phyloP scores from a whole-genome alignment of 2,888 invertebrate genomes.

The Scaptomyza polygonia region DNA sequence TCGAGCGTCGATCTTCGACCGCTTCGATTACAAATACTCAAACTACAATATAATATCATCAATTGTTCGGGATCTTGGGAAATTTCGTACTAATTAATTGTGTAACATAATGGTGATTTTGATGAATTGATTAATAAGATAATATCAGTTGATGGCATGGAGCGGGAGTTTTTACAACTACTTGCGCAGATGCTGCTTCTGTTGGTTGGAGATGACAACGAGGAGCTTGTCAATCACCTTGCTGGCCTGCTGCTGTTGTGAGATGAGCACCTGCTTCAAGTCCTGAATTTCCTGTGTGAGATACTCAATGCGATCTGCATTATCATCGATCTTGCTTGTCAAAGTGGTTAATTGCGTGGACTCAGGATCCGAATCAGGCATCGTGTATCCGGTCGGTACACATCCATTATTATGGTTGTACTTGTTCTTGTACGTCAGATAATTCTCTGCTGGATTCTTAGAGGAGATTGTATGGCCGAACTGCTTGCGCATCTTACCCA shows the following conservation, averaged over 20 bases:
- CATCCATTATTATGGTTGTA: constrained; percentile 87
- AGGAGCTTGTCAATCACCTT: constrained; percentile 84
- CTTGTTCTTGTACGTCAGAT: constrained; percentile 87
- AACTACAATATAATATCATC: constrained; percentile 73
- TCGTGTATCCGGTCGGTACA: constrained; percentile 83
- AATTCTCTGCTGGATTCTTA: constrained; percentile 87
- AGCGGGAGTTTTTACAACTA: constrained; percentile 41
- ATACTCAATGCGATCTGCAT: constrained; percentile 88
- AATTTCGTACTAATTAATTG: constrained; percentile 31
- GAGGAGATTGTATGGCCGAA: constrained; percentile 89
- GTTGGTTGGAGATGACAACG: constrained; percentile 84
- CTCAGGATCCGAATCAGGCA: constrained; percentile 85
- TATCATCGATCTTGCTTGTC: constrained; percentile 88
- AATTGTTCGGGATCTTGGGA: constrained; percentile 57
- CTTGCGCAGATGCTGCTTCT: constrained; percentile 84
- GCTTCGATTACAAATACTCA: constrained; percentile 53
- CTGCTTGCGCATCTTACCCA: constrained; percentile 90
- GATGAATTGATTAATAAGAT: constrained; percentile 13
- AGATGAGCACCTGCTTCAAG: constrained; percentile 86
- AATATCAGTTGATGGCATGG: constrained; percentile 54
- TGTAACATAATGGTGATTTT: constrained; percentile 37
- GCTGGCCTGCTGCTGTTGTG: constrained; percentile 85
- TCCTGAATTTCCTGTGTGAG: constrained; percentile 89
- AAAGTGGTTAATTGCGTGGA: constrained; percentile 86
- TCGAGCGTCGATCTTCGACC: constrained; percentile 43